Percentiles rank a stretch among this genome's conserved stretches.
Evolutionary conservation across 2,888 invertebrate species (phyloP).

Genomic region (Apamea sordens): DNA sequence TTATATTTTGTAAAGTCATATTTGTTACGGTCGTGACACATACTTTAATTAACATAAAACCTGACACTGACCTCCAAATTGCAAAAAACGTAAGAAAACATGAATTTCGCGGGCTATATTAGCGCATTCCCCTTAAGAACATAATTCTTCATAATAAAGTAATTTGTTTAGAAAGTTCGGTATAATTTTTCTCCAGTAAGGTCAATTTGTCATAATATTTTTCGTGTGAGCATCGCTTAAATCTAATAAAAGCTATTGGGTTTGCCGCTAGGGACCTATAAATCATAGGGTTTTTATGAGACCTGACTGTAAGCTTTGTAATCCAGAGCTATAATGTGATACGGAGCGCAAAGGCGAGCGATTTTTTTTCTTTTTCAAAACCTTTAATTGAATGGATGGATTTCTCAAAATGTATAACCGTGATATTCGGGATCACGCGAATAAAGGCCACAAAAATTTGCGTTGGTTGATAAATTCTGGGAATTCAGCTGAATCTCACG

Average conservation of each 20-base stretch:
- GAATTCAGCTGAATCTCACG: neutral
- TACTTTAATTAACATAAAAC: neutral
- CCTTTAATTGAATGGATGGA: too few relatives aligned
- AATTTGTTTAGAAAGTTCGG: constrained; percentile 25
- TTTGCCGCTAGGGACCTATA: constrained; percentile 70
- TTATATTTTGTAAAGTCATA: neutral
- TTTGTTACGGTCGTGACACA: neutral
- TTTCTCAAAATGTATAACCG: neutral
- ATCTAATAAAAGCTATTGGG: constrained; percentile 72
- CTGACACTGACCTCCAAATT: neutral
- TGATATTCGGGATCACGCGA: too few relatives aligned
- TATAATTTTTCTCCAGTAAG: constrained; percentile 38
- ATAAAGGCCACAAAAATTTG: neutral
- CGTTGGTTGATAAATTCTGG: neutral
- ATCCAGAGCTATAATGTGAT: constrained; percentile 68
- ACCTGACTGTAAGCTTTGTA: constrained; percentile 68
- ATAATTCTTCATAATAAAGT: constrained; percentile 21
- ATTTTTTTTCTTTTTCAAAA: constrained; percentile 16
- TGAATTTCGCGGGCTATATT: neutral
- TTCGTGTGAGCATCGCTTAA: constrained; percentile 67
- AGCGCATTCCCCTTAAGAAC: neutral
- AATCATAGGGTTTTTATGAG: constrained; percentile 73
- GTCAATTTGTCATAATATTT: constrained; percentile 71
- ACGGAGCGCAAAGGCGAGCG: neutral
- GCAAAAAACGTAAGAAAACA: neutral